A percentile compares a stretch with the other conserved stretches of the same genome.
Evolutionary conservation across 2,888 invertebrate genomes (phyloP).

Genomic region (Andrena hattorfiana): DNA sequence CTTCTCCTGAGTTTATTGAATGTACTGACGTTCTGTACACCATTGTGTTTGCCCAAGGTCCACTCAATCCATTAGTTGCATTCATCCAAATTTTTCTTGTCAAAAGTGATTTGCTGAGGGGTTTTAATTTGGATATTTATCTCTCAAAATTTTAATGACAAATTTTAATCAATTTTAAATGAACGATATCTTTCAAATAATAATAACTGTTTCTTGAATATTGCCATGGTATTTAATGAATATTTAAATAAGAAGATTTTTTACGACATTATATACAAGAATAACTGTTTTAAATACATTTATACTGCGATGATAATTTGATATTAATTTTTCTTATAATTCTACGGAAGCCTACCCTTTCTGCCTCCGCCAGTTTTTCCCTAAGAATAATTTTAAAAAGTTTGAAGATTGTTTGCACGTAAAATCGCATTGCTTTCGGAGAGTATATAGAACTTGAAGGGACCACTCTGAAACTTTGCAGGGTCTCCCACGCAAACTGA

Average conservation of each 20-base stretch:
- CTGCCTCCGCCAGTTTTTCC: background rate
- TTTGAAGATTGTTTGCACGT: constrained; percentile 50
- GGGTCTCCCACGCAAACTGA: constrained; percentile 41
- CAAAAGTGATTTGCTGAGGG: background rate
- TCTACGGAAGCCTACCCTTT: background rate
- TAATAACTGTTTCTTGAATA: no score
- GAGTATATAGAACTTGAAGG: constrained; percentile 36
- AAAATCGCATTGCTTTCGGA: constrained; percentile 46
- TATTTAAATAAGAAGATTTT: no score
- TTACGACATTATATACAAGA: no score
- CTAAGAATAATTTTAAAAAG: constrained; percentile 27
- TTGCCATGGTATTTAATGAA: no score
- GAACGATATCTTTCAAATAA: no score
- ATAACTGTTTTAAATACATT: no score
- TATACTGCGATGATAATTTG: background rate
- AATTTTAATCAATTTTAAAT: background rate
- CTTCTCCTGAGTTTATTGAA: background rate
- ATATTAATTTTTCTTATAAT: background rate
- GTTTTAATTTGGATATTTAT: background rate
- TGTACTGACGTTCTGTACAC: background rate
- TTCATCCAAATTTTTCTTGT: background rate
- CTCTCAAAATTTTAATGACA: background rate
- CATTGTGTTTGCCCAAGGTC: background rate
- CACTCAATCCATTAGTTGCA: background rate
- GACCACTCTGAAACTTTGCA: constrained; percentile 35